Base-by-base conservation (phyloP, 2,113 vertebrate species). In the Nipponia nippon region DNA sequence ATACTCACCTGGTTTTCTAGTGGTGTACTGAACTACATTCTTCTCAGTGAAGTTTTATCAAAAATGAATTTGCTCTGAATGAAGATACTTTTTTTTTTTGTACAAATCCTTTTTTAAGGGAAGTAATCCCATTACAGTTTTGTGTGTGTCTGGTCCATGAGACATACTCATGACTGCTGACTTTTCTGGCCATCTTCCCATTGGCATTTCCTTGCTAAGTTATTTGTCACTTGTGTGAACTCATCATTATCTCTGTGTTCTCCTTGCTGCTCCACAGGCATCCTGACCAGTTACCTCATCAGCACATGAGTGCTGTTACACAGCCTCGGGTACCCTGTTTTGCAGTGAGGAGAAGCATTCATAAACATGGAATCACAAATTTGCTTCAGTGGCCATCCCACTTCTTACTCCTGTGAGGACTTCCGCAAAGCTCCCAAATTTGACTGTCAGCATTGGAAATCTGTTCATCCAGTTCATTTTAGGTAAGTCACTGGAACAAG, bases 291-390 rank as follows among this genome's bases (percentile, higher is more conserved):
- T 36, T 40, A 61, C 7, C 44, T 47, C 30, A 36, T 29, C 76
- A 71, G 13, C 50, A 36, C 11, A 27, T 1, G 1, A 75, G 7
- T 0, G 1, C 40, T 80, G 38, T 38, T 30, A 67, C 27, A 34
- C 1, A 2, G 47, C 38, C 32, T 36, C 2, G 0, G 10, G n/a
- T 38, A 76, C 15, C 11, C 26, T 9, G 1, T 52, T 72, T 13
- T 56, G 32, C 44, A 72, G 56, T 1, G 27, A 14, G 34, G 5
- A 50, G 11, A 46, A 50, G 18, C 21, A 66, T 52, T 62, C 5
- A 6, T 42, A 81, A 49, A 40, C 52, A 47, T 4, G 5, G 13
- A 62, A 72, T 40, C n/a, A 62, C 2, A 3, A 4, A 76, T 59
- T 42, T 67, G 4, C 19, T 72, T 63, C 49, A 47, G 30, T 13